phyloP scores from a whole-genome alignment of 2,888 invertebrate species.

The Drosophila paracracens region DNA sequence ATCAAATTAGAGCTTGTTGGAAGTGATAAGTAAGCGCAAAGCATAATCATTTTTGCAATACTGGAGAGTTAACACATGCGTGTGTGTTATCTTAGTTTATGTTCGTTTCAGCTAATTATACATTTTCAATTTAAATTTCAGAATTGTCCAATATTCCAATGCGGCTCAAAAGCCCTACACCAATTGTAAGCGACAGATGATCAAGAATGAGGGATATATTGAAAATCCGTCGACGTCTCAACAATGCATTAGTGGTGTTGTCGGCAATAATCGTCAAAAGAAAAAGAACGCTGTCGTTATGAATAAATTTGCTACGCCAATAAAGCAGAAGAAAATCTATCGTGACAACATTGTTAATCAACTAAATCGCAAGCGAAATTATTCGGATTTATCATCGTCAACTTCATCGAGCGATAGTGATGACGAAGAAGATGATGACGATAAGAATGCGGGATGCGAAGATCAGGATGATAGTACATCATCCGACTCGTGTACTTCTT shows the following conservation, averaged over 20 bases:
- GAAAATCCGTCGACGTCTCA: constrained; percentile 75
- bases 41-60: background rate
- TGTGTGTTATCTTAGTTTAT: background rate
- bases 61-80: background rate
- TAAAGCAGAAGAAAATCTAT: constrained; percentile 56
- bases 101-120: background rate
- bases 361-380: constrained; percentile 70
- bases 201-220: constrained; percentile 57
- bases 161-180: constrained; percentile 35
- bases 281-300: constrained; percentile 25
- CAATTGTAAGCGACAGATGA: constrained; percentile 65
- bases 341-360: constrained; percentile 59
- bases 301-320: constrained; percentile 29
- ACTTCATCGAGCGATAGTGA: constrained; percentile 84
- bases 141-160: constrained; percentile 37
- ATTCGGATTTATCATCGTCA: constrained; percentile 83
- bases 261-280: constrained; percentile 40
- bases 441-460: constrained; percentile 69
- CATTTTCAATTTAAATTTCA: constrained; percentile 20
- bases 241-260: constrained; percentile 46
- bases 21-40: constrained; percentile 57
- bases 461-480: constrained; percentile 82
- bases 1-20: constrained; percentile 55
- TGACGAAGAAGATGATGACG: constrained; percentile 82
- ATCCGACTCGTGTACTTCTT: constrained; percentile 83